Evolutionary conservation across 2,797 vertebrate species (phyloP).

Genomic region (Peromyscus attwateri): DNA sequence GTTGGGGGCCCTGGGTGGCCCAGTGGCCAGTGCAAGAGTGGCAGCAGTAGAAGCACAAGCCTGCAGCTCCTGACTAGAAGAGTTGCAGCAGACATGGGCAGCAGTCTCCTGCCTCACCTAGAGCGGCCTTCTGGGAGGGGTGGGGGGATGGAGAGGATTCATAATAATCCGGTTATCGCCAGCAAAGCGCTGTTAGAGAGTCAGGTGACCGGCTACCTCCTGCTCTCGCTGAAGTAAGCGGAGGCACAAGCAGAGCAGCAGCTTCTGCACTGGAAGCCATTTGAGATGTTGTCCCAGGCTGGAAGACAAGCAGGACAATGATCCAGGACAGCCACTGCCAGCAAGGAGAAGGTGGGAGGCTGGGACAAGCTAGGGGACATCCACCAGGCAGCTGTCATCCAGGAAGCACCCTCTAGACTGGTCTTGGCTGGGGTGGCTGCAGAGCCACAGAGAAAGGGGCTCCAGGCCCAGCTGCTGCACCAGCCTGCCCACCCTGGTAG

Average conservation of each 20-base stretch:
- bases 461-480: neutral
- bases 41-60: neutral
- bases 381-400: neutral
- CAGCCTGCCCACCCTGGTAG: neutral
- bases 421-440: neutral
- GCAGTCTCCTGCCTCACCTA: neutral
- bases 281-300: neutral
- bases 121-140: neutral
- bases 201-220: neutral
- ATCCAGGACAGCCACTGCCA: neutral
- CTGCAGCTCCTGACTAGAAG: neutral
- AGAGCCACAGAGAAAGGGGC: neutral
- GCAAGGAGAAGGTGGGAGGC: neutral
- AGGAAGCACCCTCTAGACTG: neutral
- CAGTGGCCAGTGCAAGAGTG: neutral
- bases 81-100: neutral
- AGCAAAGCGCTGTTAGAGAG: neutral
- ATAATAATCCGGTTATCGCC: neutral
- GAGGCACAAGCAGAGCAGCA: no score
- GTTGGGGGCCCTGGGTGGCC: no score
- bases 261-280: neutral
- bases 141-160: accelerated
- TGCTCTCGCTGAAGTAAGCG: neutral
- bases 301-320: neutral
- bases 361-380: neutral